phyloP scores from a whole-genome alignment of 2,113 vertebrate species.

The Taurulus bubalis region DNA sequence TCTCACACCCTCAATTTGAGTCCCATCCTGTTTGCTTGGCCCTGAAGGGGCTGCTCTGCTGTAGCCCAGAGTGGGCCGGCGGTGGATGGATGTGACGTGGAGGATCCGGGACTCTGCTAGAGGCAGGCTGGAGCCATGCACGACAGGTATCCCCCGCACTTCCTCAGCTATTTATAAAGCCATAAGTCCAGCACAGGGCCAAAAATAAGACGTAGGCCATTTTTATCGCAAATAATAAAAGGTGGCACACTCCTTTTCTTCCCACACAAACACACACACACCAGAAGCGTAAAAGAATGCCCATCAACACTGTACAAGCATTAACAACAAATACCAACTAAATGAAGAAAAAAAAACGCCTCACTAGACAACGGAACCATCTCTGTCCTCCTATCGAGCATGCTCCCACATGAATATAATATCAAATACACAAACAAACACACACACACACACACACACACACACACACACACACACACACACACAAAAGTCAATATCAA shows the following conservation, averaged over 20 bases:
- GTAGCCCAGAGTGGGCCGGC: conserved; percentile 45
- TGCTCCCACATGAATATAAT: conserved; percentile 55
- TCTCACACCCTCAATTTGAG: conserved; percentile 71
- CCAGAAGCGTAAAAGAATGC: conserved; percentile 17
- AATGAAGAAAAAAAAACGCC: conserved; percentile 61
- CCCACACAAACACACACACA: neutral
- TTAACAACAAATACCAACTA: conserved; percentile 31
- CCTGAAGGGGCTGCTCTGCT: conserved; percentile 55
- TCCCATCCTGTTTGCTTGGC: conserved; percentile 74
- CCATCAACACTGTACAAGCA: neutral
- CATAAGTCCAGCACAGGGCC: conserved; percentile 70
- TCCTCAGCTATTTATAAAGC: conserved; percentile 85
- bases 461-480: conserved; percentile 22
- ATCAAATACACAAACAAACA: conserved; percentile 31
- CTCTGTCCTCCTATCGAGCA: conserved; percentile 49
- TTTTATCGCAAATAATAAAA: conserved; percentile 78
- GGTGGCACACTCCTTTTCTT: conserved; percentile 30
- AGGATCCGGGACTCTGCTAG: conserved; percentile 65
- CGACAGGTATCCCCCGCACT: conserved; percentile 84
- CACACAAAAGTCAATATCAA: conserved; percentile 82
- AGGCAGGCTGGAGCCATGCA: conserved; percentile 70
- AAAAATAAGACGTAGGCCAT: conserved; percentile 85
- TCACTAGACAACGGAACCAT: conserved; percentile 51
- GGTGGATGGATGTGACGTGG: conserved; percentile 74
- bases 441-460: conserved; percentile 51